Evolutionary conservation across 92 coral and sea anemone genomes (phyloP).

Genomic region (Zoanthus gigantus): DNA sequence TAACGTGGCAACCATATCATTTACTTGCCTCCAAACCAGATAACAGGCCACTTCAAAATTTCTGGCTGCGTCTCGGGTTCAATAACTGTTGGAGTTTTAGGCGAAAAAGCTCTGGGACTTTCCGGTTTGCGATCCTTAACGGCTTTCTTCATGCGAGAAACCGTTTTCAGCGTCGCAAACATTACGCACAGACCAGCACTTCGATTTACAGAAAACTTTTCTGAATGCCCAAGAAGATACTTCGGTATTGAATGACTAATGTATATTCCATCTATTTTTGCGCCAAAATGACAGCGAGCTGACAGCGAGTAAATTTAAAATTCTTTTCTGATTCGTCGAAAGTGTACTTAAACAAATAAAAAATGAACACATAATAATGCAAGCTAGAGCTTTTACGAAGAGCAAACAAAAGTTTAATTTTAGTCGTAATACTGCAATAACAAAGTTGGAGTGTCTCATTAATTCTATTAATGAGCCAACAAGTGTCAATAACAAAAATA

Average conservation of each 20-base stretch:
- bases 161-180: slow-evolving; percentile 86
- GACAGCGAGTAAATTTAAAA: background rate
- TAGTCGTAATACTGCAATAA: slow-evolving; percentile 20
- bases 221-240: background rate
- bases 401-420: slow-evolving; percentile 39
- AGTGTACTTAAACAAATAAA: slow-evolving; percentile 23
- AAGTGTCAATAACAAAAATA: background rate
- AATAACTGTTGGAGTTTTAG: slow-evolving; percentile 60
- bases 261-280: slow-evolving; percentile 9
- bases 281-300: slow-evolving; percentile 18
- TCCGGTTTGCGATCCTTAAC: slow-evolving; percentile 51
- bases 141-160: slow-evolving; percentile 86
- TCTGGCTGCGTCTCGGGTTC: slow-evolving; percentile 62
- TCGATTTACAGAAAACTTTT: slow-evolving; percentile 19
- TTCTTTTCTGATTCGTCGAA: slow-evolving; percentile 40
- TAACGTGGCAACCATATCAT: slow-evolving; percentile 44
- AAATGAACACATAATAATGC: slow-evolving; percentile 1
- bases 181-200: slow-evolving; percentile 35
- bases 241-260: slow-evolving; percentile 11
- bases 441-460: background rate
- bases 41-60: slow-evolving; percentile 64
- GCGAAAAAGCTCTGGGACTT: slow-evolving; percentile 58
- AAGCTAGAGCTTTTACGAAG: background rate
- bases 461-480: background rate
- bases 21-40: slow-evolving; percentile 86